phyloP scores from a whole-genome alignment of 1,140 invertebrate species.

The Zelostemma sp. region DNA sequence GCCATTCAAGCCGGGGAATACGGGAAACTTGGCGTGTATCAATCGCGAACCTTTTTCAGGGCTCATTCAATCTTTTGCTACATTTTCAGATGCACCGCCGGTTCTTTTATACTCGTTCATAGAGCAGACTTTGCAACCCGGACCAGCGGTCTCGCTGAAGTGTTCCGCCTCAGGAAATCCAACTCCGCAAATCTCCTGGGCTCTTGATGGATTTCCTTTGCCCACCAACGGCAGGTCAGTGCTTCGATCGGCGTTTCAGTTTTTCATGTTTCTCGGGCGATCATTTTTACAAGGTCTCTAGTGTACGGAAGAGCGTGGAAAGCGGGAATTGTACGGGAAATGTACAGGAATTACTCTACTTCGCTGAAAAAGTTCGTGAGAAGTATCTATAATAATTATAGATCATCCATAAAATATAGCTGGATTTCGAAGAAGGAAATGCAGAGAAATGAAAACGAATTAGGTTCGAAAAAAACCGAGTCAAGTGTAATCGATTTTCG shows the following conservation, averaged over 20 bases:
- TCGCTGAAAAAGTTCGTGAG: no score
- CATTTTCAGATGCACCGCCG: conserved; percentile 81
- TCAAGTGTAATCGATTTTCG: no score
- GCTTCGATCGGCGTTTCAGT: conserved; percentile 32
- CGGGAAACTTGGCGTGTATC: conserved; percentile 9
- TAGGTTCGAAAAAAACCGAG: no score
- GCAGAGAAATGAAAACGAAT: no score
- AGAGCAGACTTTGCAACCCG: conserved; percentile 86
- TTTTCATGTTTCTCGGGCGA: conserved; percentile 24
- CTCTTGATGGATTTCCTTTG: conserved; percentile 82
- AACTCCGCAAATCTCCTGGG: conserved; percentile 86
- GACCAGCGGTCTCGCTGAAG: conserved; percentile 86
- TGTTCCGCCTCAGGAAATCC: conserved; percentile 89
- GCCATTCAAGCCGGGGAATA: neutral
- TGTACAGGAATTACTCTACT: no score
- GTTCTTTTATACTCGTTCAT: conserved; percentile 85
- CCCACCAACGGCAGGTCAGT: conserved; percentile 80
- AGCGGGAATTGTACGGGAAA: conserved; percentile 13
- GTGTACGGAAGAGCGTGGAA: no score
- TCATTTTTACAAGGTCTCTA: conserved; percentile 17
- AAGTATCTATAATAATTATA: no score
- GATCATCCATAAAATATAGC: no score
- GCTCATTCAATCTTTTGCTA: conserved; percentile 25
- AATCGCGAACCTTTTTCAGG: neutral
- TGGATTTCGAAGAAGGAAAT: no score